These are phyloP conservation scores for Toxotes chatareus DNA, from an alignment of 2,113 vertebrate genomes.

Conservation along the genomic window DNA sequence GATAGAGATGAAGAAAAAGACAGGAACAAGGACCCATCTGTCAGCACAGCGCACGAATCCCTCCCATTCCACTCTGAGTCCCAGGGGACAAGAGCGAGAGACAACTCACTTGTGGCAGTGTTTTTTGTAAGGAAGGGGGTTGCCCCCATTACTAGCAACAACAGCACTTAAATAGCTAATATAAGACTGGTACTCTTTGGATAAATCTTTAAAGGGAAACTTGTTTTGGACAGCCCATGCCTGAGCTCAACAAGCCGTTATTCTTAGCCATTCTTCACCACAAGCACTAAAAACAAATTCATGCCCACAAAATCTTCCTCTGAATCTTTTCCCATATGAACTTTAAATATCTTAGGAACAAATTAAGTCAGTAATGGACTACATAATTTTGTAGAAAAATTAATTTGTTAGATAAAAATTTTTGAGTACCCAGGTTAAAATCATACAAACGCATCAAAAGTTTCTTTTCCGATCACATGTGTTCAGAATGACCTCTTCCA, in stretches of 20 bases:
- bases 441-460: constrained; percentile 52
- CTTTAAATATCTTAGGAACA: not conserved
- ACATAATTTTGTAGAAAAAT: not conserved
- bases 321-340: not conserved
- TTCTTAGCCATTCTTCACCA: not conserved
- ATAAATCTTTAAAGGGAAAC: constrained; percentile 22
- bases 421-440: not conserved
- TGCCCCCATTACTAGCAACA: constrained; percentile 51
- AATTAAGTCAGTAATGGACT: not conserved
- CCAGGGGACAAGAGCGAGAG: constrained; percentile 78
- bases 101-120: constrained; percentile 89
- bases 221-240: not conserved
- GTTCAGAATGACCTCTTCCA: constrained; percentile 68
- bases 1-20: constrained; percentile 83
- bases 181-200: constrained; percentile 43
- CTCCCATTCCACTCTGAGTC: constrained; percentile 83
- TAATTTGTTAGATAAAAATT: not conserved
- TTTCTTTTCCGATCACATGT: constrained; percentile 40
- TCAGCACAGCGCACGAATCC: constrained; percentile 81
- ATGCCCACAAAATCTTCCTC: not conserved
- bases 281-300: not conserved
- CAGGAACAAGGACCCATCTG: constrained; percentile 89
- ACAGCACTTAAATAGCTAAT: constrained; percentile 58
- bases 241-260: not conserved
- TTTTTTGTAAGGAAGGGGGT: constrained; percentile 64